These are phyloP conservation scores for Eristalis pertinax DNA, from an alignment of 2,888 invertebrate species.

Conservation along the genomic window DNA sequence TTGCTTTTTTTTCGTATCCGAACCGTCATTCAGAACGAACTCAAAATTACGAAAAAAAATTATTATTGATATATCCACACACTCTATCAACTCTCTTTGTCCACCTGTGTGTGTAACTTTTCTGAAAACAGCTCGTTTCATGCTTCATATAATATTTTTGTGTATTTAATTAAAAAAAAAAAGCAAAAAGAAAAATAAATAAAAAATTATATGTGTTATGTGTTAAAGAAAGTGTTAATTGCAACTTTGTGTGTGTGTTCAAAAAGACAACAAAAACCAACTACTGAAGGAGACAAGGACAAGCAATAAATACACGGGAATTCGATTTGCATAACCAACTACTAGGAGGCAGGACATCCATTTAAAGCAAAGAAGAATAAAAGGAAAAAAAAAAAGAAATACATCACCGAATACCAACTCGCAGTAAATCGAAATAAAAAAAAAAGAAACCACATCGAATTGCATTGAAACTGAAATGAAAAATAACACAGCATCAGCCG, in stretches of 20 bases:
- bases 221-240: slow-evolving; percentile 72
- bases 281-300: neutral
- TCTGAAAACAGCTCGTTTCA: slow-evolving; percentile 51
- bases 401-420: neutral
- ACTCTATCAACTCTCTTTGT: slow-evolving; percentile 20
- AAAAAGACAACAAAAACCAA: slow-evolving; percentile 11
- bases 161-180: slow-evolving; percentile 61
- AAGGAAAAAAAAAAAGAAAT: slow-evolving; percentile 65
- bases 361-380: slow-evolving; percentile 52
- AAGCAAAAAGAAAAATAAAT: neutral
- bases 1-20: neutral
- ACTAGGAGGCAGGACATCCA: slow-evolving; percentile 15
- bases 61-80: neutral
- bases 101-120: slow-evolving; percentile 51
- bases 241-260: slow-evolving; percentile 60
- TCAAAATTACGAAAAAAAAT: slow-evolving; percentile 24
- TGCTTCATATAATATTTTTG: slow-evolving; percentile 69
- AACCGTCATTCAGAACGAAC: slow-evolving; percentile 50
- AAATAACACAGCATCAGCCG: slow-evolving; percentile 71
- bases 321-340: slow-evolving; percentile 62
- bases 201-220: slow-evolving; percentile 63
- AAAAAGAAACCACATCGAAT: slow-evolving; percentile 18
- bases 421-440: slow-evolving; percentile 12
- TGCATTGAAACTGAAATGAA: slow-evolving; percentile 60
- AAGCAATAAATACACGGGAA: slow-evolving; percentile 8